Conservation (phyloP, 2,113 vertebrate genomes). For the Jaculus jaculus region DNA sequence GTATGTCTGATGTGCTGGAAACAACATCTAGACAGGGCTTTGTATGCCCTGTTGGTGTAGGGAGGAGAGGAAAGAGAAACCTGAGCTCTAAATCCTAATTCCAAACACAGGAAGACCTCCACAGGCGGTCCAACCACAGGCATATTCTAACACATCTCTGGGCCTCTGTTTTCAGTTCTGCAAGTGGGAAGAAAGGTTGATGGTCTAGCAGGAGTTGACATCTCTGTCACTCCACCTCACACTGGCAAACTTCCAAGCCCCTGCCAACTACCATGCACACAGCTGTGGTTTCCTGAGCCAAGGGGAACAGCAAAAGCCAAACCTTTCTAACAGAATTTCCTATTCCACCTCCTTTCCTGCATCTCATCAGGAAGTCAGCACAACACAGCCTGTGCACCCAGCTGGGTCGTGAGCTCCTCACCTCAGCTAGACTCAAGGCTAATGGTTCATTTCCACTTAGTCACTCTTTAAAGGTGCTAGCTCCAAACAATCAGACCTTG, state of each 20-base stretch:
- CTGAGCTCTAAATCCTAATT: neutral
- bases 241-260: neutral
- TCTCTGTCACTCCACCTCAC: neutral
- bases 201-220: neutral
- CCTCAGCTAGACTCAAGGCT: neutral
- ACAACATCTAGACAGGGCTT: neutral
- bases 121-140: neutral
- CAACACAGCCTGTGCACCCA: neutral
- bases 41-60: neutral
- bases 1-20: neutral
- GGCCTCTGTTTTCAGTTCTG: neutral
- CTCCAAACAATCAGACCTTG: neutral
- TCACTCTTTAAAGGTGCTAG: neutral
- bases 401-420: rapidly evolving
- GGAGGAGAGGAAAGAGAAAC: neutral
- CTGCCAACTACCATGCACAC: neutral
- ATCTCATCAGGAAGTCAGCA: neutral
- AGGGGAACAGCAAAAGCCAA: neutral
- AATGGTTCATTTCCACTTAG: neutral
- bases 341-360: neutral
- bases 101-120: neutral
- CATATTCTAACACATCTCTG: neutral
- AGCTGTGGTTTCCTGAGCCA: neutral
- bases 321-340: neutral
- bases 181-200: neutral